These are phyloP conservation scores for Sebastes schlegelii DNA, from an alignment of 2,113 vertebrate genomes.

Conservation along the genomic window DNA sequence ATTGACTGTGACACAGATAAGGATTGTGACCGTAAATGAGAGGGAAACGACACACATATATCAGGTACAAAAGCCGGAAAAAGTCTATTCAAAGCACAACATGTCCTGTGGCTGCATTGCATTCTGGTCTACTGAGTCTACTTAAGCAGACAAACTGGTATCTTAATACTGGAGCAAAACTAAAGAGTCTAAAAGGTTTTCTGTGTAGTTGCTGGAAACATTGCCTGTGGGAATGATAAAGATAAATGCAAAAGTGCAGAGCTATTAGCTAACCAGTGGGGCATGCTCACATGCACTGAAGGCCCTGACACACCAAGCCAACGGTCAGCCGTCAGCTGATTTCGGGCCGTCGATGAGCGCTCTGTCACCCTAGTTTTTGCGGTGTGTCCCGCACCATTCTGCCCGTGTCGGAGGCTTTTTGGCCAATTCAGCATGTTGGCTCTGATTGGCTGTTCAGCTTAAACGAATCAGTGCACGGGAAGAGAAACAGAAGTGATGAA, in stretches of 20 bases:
- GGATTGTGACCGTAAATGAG: not conserved
- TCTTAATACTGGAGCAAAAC: not conserved
- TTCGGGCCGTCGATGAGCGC: no score
- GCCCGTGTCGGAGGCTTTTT: no score
- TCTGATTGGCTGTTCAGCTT: no score
- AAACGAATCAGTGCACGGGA: no score
- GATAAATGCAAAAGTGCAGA: no score
- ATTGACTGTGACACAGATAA: not conserved
- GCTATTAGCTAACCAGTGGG: not conserved
- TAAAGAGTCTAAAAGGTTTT: not conserved
- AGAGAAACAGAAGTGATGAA: no score
- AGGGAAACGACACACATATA: not conserved
- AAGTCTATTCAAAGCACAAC: not conserved
- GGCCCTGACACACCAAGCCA: no score
- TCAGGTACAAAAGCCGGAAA: not conserved
- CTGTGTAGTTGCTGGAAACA: not conserved
- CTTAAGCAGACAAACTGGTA: not conserved
- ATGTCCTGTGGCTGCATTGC: conserved; percentile 1
- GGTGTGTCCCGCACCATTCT: no score
- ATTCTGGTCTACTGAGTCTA: not conserved
- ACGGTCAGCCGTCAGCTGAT: no score
- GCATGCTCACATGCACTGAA: no score
- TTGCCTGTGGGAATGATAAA: not conserved
- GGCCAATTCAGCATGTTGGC: no score
- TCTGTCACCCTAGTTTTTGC: no score